These are phyloP conservation scores for Sepioteuthis lessoniana DNA, from an alignment of 2,888 invertebrate species.

Conservation along the genomic window DNA sequence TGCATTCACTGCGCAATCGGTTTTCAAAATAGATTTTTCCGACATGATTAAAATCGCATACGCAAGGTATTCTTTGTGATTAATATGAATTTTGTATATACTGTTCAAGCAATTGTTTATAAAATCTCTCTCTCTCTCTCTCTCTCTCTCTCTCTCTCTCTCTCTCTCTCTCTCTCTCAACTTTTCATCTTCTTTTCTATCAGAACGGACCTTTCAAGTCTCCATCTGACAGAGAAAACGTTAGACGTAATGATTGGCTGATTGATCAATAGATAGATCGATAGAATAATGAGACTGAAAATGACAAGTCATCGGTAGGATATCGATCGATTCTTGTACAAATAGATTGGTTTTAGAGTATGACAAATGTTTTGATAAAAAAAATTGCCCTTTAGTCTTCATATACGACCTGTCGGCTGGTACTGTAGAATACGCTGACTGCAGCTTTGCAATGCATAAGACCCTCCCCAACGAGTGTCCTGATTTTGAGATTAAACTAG, in stretches of 20 bases:
- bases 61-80: not conserved
- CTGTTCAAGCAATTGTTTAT: not conserved
- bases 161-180: not conserved
- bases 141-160: not conserved
- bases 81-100: not conserved
- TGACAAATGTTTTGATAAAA: too few relatives aligned
- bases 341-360: not conserved
- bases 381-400: too few relatives aligned
- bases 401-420: too few relatives aligned
- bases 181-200: not conserved
- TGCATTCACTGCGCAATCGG: not conserved
- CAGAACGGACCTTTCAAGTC: not conserved
- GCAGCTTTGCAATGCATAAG: too few relatives aligned
- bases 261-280: not conserved
- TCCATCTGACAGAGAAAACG: not conserved
- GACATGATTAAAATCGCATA: not conserved
- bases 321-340: not conserved
- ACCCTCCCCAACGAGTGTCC: too few relatives aligned
- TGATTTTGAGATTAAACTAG: too few relatives aligned
- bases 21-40: not conserved
- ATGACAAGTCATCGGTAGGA: not conserved
- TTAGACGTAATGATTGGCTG: not conserved
- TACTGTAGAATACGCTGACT: too few relatives aligned
- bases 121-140: not conserved
- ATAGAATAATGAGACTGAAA: not conserved